Base-by-base conservation (phyloP, 2,797 vertebrate species). In the Lophotriccus pileatus region DNA sequence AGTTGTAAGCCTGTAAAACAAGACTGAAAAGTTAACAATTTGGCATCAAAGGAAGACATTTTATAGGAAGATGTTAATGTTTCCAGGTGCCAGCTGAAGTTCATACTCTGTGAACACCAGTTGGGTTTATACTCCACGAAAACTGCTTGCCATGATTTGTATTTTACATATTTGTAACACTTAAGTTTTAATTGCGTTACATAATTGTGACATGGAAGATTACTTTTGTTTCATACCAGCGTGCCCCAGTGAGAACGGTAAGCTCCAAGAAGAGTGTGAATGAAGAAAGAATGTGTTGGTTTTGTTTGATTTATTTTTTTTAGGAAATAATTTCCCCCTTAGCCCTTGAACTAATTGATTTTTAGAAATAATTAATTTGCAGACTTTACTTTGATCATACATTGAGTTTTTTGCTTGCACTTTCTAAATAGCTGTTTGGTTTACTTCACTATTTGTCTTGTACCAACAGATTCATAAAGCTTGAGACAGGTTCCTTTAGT, bases 401-500 rank as follows among this genome's bases (percentile, higher is more conserved):
- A 0, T 30, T 81, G 16, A 56, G 21, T 30, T 73, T 87, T 93
- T 67, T 60, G 60, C 46, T 94, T 91, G 76, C 24, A 68, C 52
- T 94, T 94, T 80, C 34, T 64, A 75, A 91, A 77, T n/a, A 89
- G 27, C 10, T 82, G 8, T 52, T 90, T 79, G 15, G 25, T 92
- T 95, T 92, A 47, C 41, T 85, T 88, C 66, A 24, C 85, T 81
- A 86, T 75, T 94, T 94, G 36, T 56, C 62, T 97, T 93, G 11
- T 88, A 52, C 30, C 62, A 92, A 92, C 69, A 94, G 41, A 89
- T 79, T 76, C 89, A 81, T 79, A 73, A 93, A 95, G 59, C 44
- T 91, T 92, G 77, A 79, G 53, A 88, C 87, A 94, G 66, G 43
- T 94, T 94, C 76, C 89, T 94, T 91, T 82, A 95, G 78, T 74